Conservation (phyloP, 2,888 invertebrate species). For the Ennomos erosarius region DNA sequence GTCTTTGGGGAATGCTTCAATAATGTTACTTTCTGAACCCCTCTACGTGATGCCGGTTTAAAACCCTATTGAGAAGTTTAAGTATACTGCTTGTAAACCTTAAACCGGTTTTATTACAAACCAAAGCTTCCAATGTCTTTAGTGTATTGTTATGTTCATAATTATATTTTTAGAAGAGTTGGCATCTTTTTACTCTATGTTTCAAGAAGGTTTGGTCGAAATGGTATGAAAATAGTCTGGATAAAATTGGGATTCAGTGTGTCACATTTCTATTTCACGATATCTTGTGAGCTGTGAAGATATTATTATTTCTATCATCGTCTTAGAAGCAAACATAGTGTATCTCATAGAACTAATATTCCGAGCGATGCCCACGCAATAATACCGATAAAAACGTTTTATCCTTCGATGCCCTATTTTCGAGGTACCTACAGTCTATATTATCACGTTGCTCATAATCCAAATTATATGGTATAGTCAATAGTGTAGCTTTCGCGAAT, state of each 20-base stretch:
- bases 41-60: slow-evolving; percentile 35
- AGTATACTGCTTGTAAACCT: slow-evolving; percentile 19
- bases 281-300: slow-evolving; percentile 7
- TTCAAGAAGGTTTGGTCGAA: too few species aligned
- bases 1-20: slow-evolving; percentile 45
- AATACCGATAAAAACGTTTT: slow-evolving; percentile 35
- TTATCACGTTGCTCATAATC: slow-evolving; percentile 39
- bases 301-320: slow-evolving; percentile 6
- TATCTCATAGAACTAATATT: slow-evolving; percentile 25
- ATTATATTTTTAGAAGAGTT: too few species aligned
- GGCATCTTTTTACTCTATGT: too few species aligned
- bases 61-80: slow-evolving; percentile 29
- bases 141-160: not conserved
- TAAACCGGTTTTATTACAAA: slow-evolving; percentile 8
- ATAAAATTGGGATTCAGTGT: slow-evolving; percentile 6
- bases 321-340: slow-evolving; percentile 28
- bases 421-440: slow-evolving; percentile 37
- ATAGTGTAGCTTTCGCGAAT: slow-evolving; percentile 6
- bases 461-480: slow-evolving; percentile 29
- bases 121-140: not conserved
- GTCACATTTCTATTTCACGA: slow-evolving; percentile 15
- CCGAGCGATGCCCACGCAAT: slow-evolving; percentile 27
- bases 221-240: not conserved
- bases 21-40: slow-evolving; percentile 46
- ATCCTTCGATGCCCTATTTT: slow-evolving; percentile 51